A percentile compares a stretch with the other conserved stretches of the same genome.
Conservation (phyloP, 2,113 vertebrate species). For the Sapajus apella region DNA sequence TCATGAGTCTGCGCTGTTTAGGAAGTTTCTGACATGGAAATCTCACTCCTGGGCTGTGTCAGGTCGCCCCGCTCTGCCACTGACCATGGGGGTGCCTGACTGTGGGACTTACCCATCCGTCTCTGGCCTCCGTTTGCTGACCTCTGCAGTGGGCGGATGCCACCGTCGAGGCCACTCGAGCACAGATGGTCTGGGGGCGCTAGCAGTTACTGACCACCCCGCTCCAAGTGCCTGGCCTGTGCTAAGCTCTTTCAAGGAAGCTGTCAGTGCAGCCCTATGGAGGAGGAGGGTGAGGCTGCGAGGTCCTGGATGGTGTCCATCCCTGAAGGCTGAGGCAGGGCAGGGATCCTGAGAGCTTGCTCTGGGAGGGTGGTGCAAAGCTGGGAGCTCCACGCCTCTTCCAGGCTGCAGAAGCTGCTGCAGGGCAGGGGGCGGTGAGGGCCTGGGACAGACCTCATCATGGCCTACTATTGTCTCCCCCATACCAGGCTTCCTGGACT, state of each 20-base stretch:
- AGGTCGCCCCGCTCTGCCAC: not conserved
- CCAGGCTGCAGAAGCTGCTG: fast-evolving
- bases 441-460: fast-evolving
- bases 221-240: fast-evolving
- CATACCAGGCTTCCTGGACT: constrained; percentile 94
- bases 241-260: fast-evolving
- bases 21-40: constrained; percentile 71
- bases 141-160: not conserved
- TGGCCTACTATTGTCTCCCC: not conserved
- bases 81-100: fast-evolving
- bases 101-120: not conserved
- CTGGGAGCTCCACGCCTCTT: fast-evolving
- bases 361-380: fast-evolving
- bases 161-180: fast-evolving
- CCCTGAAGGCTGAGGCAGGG: not conserved
- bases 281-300: fast-evolving
- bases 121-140: not conserved
- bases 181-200: not conserved
- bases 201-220: fast-evolving
- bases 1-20: constrained; percentile 43
- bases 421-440: fast-evolving
- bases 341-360: fast-evolving
- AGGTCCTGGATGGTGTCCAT: fast-evolving
- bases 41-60: not conserved
- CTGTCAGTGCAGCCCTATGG: not conserved